phyloP scores from a whole-genome alignment of 1,140 invertebrate species.

The Pseudobourletiella spinata region DNA sequence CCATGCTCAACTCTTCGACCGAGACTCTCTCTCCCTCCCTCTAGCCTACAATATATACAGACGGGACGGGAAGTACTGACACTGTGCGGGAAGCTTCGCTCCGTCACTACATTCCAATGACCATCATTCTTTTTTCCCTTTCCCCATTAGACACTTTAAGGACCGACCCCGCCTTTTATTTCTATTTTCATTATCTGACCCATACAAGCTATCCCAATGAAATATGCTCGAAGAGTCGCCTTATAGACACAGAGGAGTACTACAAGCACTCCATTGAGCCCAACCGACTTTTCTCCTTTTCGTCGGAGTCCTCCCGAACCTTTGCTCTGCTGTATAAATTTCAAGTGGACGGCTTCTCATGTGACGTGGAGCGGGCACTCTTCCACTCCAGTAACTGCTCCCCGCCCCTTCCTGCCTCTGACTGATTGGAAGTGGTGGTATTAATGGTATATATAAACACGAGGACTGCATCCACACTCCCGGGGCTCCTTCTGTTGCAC shows the following conservation, averaged over 20 bases:
- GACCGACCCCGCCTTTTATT: constrained; percentile 23
- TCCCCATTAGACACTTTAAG: constrained; percentile 26
- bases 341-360: too few relatives aligned
- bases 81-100: too few relatives aligned
- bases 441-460: too few relatives aligned
- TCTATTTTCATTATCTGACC: constrained; percentile 30
- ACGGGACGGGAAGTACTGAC: too few relatives aligned
- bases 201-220: constrained; percentile 15
- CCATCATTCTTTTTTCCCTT: constrained; percentile 22
- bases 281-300: background rate
- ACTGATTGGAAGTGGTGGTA: too few relatives aligned
- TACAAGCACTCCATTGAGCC: background rate
- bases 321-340: too few relatives aligned
- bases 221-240: background rate
- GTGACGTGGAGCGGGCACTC: background rate
- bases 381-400: background rate
- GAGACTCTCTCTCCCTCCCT: too few relatives aligned
- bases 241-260: background rate
- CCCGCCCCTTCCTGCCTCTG: background rate
- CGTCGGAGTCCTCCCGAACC: background rate
- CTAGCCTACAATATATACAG: too few relatives aligned
- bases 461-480: too few relatives aligned
- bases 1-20: too few relatives aligned
- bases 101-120: constrained; percentile 21
- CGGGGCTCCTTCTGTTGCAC: too few relatives aligned